Conservation (phyloP, 2,113 vertebrate species). For the Etia nguti region DNA sequence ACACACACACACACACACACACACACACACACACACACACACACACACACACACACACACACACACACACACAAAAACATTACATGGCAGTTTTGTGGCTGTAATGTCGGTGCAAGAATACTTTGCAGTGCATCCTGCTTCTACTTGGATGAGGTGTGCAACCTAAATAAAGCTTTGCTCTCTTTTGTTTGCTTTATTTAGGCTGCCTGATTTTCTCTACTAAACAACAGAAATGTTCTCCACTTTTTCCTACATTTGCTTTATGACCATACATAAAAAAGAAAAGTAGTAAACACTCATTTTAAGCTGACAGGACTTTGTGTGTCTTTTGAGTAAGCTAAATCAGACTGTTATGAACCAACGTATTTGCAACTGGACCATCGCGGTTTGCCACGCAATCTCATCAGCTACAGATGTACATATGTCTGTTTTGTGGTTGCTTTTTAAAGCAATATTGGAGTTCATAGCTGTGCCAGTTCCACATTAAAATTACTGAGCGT, state of each 20-base stretch:
- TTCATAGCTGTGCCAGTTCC: background rate
- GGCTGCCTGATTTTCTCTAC: background rate
- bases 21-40: too few species aligned
- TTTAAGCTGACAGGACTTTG: background rate
- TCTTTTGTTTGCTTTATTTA: background rate
- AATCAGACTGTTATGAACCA: background rate
- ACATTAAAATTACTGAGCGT: background rate
- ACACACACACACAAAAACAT: background rate
- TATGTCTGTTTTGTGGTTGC: background rate
- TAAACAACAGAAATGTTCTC: background rate
- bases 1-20: too few species aligned
- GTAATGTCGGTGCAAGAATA: background rate
- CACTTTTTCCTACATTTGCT: background rate
- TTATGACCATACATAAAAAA: background rate
- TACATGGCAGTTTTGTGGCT: background rate
- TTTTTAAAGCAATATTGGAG: background rate
- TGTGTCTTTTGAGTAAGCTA: background rate
- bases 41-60: too few species aligned
- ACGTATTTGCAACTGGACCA: background rate
- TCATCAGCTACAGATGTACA: background rate
- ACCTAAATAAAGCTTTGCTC: background rate
- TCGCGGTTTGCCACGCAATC: rapidly evolving
- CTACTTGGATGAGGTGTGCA: background rate
- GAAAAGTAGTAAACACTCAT: background rate
- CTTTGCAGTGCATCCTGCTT: background rate